A percentile compares a stretch with the other conserved stretches of the same genome.
phyloP scores from a whole-genome alignment of 2,797 vertebrate species.

The Chaunax sp. region DNA sequence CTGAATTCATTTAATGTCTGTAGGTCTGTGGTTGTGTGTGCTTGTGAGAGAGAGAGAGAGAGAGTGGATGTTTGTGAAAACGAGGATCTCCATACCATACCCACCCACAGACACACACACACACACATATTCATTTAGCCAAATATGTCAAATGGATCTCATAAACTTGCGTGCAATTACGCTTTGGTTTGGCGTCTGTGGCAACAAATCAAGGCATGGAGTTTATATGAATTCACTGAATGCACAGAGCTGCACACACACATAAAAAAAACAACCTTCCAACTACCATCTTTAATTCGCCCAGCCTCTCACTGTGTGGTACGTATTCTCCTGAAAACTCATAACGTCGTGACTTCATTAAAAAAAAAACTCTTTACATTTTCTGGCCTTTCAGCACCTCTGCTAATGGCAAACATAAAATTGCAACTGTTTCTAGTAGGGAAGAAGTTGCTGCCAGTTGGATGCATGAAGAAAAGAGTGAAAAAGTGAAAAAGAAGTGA shows the following conservation, averaged over 20 bases:
- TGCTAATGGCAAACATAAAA: slow-evolving; percentile 64
- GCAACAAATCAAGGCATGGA: slow-evolving; percentile 60
- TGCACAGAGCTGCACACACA: slow-evolving; percentile 28
- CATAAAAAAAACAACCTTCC: slow-evolving; percentile 10
- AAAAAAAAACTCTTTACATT: slow-evolving; percentile 56
- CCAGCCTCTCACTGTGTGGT: slow-evolving; percentile 67
- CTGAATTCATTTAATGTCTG: slow-evolving; percentile 44
- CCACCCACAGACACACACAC: slow-evolving; percentile 6
- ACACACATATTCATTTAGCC: slow-evolving; percentile 38
- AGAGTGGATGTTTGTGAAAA: slow-evolving; percentile 18
- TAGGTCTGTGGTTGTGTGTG: slow-evolving; percentile 13
- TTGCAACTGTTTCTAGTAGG: slow-evolving; percentile 44
- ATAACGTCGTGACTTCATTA: slow-evolving; percentile 67
- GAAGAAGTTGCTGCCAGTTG: slow-evolving; percentile 16
- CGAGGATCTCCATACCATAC: slow-evolving; percentile 23
- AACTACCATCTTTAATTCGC: slow-evolving; percentile 23
- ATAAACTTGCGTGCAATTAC: slow-evolving; percentile 75
- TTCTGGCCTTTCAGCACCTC: slow-evolving; percentile 70
- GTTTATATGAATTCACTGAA: slow-evolving; percentile 61
- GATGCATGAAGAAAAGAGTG: slow-evolving; percentile 25
- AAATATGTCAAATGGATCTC: slow-evolving; percentile 66
- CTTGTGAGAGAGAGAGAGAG: slow-evolving; percentile 13
- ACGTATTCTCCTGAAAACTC: slow-evolving; percentile 58
- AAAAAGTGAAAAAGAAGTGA: not conserved
- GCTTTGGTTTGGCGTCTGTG: slow-evolving; percentile 67